These are phyloP conservation scores for Lithophane leautieri DNA, from an alignment of 2,888 invertebrate species.

Conservation along the genomic window DNA sequence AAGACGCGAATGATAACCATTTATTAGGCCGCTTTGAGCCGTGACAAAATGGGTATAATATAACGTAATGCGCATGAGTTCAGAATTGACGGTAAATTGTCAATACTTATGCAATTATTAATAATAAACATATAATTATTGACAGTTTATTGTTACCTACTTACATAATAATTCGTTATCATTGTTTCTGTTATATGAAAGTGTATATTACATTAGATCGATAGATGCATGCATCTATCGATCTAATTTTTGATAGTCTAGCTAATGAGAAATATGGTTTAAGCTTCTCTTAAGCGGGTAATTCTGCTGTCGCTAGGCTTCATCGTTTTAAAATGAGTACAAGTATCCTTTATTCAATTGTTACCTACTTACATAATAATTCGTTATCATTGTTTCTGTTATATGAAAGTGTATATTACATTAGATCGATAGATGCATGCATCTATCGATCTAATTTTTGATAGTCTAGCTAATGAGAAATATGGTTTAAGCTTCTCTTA, in stretches of 20 bases:
- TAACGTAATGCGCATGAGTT: constrained; percentile 30
- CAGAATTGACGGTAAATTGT: constrained; percentile 25
- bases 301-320: neutral
- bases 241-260: neutral
- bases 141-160: too few relatives aligned
- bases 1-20: constrained; percentile 51
- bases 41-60: constrained; percentile 45
- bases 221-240: neutral
- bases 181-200: neutral
- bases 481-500: neutral
- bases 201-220: neutral
- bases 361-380: neutral
- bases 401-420: neutral
- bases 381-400: neutral
- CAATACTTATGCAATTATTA: constrained; percentile 7
- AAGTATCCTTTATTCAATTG: neutral
- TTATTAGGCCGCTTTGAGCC: constrained; percentile 43
- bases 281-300: neutral
- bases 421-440: too few relatives aligned
- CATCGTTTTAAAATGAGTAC: neutral
- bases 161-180: neutral
- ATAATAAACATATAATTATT: too few relatives aligned
- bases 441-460: neutral
- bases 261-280: neutral
- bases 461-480: neutral